A percentile compares a stretch with the other conserved stretches of the same genome.
These are phyloP conservation scores for Ivindomyrus marchei DNA, from an alignment of 2,113 vertebrate genomes.

Conservation along the genomic window DNA sequence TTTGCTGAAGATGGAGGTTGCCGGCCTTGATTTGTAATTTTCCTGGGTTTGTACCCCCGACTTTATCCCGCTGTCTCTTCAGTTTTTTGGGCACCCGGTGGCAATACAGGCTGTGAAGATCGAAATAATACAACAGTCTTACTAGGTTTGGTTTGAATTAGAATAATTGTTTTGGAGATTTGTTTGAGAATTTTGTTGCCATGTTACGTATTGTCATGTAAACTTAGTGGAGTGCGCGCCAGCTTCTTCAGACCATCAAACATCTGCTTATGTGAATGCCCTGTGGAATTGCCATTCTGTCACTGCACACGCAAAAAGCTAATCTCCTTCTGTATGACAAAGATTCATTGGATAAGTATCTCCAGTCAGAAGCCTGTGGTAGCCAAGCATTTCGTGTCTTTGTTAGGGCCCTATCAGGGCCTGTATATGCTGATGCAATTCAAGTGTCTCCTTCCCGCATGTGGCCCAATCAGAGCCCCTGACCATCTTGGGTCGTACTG, in stretches of 20 bases:
- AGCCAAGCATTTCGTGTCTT: neutral
- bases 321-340: neutral
- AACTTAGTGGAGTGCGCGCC: neutral
- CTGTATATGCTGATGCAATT: neutral
- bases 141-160: neutral
- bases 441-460: neutral
- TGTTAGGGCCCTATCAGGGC: neutral
- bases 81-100: neutral
- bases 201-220: neutral
- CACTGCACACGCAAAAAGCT: neutral
- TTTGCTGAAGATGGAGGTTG: neutral
- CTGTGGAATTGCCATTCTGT: neutral
- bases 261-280: neutral
- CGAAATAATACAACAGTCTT: neutral
- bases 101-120: neutral
- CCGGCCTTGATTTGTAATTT: neutral
- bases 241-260: neutral
- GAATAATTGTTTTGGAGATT: neutral
- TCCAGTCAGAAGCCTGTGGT: neutral
- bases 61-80: neutral
- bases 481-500: neutral
- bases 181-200: neutral
- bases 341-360: neutral
- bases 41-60: neutral
- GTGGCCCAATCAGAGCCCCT: neutral